Evolutionary conservation across 1,140 invertebrate genomes (phyloP).

Genomic region (Pseudomyrmex flavicornis): DNA sequence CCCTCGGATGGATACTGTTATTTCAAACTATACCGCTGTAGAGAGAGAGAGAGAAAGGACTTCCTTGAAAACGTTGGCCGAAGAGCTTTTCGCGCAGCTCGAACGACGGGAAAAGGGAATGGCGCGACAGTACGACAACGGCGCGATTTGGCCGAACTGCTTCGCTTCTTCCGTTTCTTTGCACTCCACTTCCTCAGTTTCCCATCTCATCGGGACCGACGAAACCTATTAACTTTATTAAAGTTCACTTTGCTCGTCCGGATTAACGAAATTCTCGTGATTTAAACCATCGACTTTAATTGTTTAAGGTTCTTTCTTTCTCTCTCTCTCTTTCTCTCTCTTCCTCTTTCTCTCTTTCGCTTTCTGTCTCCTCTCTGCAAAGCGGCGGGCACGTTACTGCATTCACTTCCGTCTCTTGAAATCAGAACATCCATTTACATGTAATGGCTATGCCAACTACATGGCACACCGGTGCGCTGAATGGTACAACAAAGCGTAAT

Average conservation of each 20-base stretch:
- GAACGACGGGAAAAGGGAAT: conserved; percentile 32
- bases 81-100: conserved; percentile 43
- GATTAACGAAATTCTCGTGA: conserved; percentile 39
- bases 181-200: conserved; percentile 47
- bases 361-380: neutral
- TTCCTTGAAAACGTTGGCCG: conserved; percentile 45
- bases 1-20: conserved; percentile 50
- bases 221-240: conserved; percentile 63
- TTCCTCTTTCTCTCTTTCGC: too few relatives aligned
- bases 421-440: conserved; percentile 49
- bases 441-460: conserved; percentile 26
- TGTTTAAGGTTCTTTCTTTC: conserved; percentile 16
- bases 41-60: neutral
- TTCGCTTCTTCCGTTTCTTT: conserved; percentile 46
- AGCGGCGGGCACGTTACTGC: neutral
- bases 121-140: conserved; percentile 35
- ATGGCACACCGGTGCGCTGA: neutral
- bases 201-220: conserved; percentile 38
- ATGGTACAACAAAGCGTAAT: conserved; percentile 49
- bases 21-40: conserved; percentile 54
- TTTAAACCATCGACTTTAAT: conserved; percentile 58
- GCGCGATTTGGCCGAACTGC: conserved; percentile 27
- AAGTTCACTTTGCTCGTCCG: conserved; percentile 16
- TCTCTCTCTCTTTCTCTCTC: too few relatives aligned
- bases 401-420: conserved; percentile 48